Evolutionary conservation across 2,113 vertebrate genomes (phyloP).

Genomic region (Myrmecophaga tridactyla): DNA sequence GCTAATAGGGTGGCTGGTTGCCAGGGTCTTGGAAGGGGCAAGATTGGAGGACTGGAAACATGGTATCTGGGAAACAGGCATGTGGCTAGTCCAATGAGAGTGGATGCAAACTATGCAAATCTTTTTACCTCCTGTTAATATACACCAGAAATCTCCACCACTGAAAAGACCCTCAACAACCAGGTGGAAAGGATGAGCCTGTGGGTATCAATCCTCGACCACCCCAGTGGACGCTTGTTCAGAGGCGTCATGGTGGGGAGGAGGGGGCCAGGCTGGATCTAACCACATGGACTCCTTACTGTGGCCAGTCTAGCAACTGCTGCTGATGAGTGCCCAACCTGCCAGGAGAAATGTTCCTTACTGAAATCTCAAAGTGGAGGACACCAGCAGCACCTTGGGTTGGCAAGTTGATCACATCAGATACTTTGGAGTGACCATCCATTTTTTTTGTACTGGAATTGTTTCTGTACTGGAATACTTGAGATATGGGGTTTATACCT

Average conservation of each 20-base stretch:
- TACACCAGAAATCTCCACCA: too few species aligned
- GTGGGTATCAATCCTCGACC: too few species aligned
- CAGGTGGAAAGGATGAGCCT: too few species aligned
- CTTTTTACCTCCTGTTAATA: too few species aligned
- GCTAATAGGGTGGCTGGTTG: background rate
- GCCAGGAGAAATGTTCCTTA: background rate
- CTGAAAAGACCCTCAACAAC: too few species aligned
- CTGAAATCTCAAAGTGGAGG: background rate
- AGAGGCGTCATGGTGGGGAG: background rate
- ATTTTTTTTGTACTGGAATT: background rate
- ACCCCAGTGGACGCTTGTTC: background rate
- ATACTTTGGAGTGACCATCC: background rate
- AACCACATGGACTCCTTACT: background rate
- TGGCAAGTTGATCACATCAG: background rate
- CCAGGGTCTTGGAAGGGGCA: background rate
- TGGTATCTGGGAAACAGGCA: too few species aligned
- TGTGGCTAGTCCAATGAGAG: too few species aligned
- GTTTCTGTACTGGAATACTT: background rate
- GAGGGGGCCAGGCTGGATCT: background rate
- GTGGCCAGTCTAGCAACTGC: background rate
- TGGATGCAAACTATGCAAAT: too few species aligned
- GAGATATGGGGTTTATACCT: background rate
- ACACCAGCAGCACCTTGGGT: background rate
- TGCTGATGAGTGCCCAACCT: background rate
- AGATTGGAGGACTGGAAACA: background rate